Evolutionary conservation across 2,888 invertebrate species (phyloP), one percentile per base, ranked within the genome.

Genomic region (Matsumyia berberina): DNA sequence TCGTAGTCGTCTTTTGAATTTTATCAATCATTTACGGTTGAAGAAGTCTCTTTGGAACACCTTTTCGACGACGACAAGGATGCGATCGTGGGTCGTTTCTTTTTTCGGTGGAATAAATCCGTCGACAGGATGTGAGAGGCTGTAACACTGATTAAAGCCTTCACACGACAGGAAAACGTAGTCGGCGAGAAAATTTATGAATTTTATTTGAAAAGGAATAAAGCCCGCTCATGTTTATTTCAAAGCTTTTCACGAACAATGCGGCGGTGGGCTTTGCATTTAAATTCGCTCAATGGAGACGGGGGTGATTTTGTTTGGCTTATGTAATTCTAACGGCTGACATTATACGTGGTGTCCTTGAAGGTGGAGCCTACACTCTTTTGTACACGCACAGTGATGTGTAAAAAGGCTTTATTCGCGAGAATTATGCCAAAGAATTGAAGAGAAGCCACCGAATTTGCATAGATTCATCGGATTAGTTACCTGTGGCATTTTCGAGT

Each of bases 21-120:
- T 78, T 69, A 78, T 78, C 77, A 78, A 78, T 78, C 77, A 78
- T 78, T 78, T 62, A 70, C 60, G 55, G 37, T 69, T 62, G 62
- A 62, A 37, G 35, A 46, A 70, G 60, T 58, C 55, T 37, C 24
- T 24, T 4, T 24, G 1, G 31, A 60, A 78, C 69, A 62, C 69
- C 69, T 62, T 44, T 55, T 31, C 44, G 12, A 35, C 24, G 4
- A 24, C 24, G 24, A 24, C 24, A 24, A 24, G 2, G 24, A 24
- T 24, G 24, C 46, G 29, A 66, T 37, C 29, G 35, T 29, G 44
- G 7, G 6, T 12, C 33, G 53, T 31, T 15, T 29, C 2, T 33
- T 53, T 2, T 35, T 51, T 35, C 12, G 19, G 33, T 29, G 53
- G 77, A 78, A 62, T 55, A 78, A 78, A 62, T 69, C 55, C 53